phyloP scores from a whole-genome alignment of 2,888 invertebrate genomes.

The Thyatira batis region DNA sequence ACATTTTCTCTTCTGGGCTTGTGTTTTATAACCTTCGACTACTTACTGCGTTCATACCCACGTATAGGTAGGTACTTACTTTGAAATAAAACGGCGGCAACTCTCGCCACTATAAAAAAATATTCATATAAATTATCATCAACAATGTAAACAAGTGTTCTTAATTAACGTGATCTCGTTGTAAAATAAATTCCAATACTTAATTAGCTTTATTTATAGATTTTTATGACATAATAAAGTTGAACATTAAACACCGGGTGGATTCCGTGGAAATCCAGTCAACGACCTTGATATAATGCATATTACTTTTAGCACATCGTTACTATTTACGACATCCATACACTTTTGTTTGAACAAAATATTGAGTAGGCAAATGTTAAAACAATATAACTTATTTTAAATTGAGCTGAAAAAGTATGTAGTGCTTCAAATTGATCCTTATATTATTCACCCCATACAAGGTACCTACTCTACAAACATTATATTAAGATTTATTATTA shows the following conservation, averaged over 20 bases:
- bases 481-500: too few species aligned
- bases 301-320: constrained; percentile 25
- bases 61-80: too few species aligned
- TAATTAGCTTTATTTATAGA: constrained; percentile 6
- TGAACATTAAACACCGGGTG: constrained; percentile 7
- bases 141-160: not conserved
- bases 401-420: not conserved
- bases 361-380: too few species aligned
- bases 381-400: too few species aligned
- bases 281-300: constrained; percentile 12
- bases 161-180: not conserved
- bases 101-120: not conserved
- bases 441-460: too few species aligned
- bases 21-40: too few species aligned
- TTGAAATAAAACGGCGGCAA: too few species aligned
- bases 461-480: too few species aligned
- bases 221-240: constrained; percentile 10
- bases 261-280: constrained; percentile 9
- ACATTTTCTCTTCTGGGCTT: too few species aligned
- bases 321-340: constrained; percentile 24
- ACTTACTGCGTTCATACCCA: too few species aligned
- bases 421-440: too few species aligned
- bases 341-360: constrained; percentile 23
- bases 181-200: not conserved
- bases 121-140: not conserved